A percentile compares a stretch with the other conserved stretches of the same genome.
These are phyloP conservation scores for Caenorhabditis sp. DNA, from an alignment of 2,888 invertebrate species.

Conservation along the genomic window DNA sequence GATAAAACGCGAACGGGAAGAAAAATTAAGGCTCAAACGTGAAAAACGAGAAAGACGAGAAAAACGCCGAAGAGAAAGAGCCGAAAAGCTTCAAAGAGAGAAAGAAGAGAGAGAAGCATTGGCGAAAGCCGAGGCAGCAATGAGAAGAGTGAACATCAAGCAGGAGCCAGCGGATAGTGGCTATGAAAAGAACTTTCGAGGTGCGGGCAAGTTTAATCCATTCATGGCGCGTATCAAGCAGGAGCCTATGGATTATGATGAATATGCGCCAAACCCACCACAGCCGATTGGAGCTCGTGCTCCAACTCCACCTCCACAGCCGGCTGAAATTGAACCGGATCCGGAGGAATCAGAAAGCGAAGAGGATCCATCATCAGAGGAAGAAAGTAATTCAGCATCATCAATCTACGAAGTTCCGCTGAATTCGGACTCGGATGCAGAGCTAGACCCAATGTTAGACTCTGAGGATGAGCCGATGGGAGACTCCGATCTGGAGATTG, in stretches of 20 bases:
- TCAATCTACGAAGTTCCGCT: too few relatives aligned
- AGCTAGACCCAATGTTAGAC: too few relatives aligned
- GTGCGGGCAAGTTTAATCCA: neutral
- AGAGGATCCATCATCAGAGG: neutral
- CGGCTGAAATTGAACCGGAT: too few relatives aligned
- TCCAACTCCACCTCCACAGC: too few relatives aligned
- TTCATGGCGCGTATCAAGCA: conserved; percentile 21
- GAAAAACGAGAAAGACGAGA: neutral
- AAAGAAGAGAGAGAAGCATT: neutral
- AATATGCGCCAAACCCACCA: neutral
- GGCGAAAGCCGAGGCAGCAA: neutral
- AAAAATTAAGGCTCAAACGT: too few relatives aligned
- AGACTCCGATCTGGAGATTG: neutral
- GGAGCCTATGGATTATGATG: conserved; percentile 46
- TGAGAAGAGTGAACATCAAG: neutral
- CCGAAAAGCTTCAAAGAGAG: too few relatives aligned
- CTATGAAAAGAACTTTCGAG: neutral
- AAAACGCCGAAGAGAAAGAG: too few relatives aligned
- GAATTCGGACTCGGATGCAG: neutral
- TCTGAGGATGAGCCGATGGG: neutral
- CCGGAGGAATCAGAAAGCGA: neutral
- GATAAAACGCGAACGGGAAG: too few relatives aligned
- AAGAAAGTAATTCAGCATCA: neutral
- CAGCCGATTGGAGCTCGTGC: neutral
- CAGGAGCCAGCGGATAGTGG: neutral